Conservation (phyloP, 2,113 vertebrate species). For the Aythya baeri region DNA sequence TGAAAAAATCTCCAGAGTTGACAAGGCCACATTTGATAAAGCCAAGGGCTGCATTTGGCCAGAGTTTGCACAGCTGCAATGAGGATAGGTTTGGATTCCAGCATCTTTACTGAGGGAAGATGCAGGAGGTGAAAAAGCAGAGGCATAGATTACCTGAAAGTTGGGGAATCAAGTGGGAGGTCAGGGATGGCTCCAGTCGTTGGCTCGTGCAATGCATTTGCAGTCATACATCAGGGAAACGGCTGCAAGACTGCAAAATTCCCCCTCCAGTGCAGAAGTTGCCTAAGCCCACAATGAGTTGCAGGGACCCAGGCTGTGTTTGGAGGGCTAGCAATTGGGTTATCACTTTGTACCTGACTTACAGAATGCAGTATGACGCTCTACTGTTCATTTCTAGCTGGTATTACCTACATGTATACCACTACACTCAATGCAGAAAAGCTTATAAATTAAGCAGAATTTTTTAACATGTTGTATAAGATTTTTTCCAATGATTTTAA, state of each 20-base stretch:
- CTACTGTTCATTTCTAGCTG: not conserved
- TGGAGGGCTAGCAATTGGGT: not conserved
- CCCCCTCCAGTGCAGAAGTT: not conserved
- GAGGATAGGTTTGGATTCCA: not conserved
- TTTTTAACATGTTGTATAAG: rapidly evolving
- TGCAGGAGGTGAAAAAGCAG: not conserved
- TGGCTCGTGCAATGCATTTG: not conserved
- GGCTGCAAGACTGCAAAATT: not conserved
- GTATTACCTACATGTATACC: not conserved
- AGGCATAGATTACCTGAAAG: not conserved
- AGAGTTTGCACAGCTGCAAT: not conserved
- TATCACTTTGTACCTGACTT: not conserved
- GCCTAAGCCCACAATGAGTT: not conserved
- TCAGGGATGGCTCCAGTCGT: not conserved
- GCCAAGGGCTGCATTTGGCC: not conserved
- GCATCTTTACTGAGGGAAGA: not conserved
- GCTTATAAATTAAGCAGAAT: not conserved
- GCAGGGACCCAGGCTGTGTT: not conserved
- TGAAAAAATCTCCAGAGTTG: not conserved
- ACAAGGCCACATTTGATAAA: not conserved
- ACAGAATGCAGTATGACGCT: not conserved
- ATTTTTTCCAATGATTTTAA: not conserved
- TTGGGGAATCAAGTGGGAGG: not conserved
- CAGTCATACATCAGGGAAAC: not conserved
- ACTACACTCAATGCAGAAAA: not conserved